phyloP scores from a whole-genome alignment of 2,888 invertebrate genomes.

The Epiblema foenella region DNA sequence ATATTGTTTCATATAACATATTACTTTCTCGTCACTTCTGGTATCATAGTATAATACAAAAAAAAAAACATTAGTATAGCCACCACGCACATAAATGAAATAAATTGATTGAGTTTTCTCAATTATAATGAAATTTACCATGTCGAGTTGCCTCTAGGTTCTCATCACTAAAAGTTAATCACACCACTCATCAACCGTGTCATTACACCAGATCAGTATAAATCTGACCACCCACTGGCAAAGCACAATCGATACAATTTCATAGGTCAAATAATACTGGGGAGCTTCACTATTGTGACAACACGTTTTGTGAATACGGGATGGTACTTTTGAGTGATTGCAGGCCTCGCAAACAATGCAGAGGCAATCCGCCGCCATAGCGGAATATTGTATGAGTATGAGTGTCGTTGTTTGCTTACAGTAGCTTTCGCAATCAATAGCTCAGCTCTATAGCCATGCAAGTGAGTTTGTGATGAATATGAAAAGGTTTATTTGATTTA shows the following conservation, averaged over 20 bases:
- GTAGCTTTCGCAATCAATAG: constrained; percentile 55
- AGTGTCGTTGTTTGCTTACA: constrained; percentile 13
- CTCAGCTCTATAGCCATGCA: constrained; percentile 48
- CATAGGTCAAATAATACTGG: neutral
- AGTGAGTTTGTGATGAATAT: neutral
- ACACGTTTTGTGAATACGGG: neutral
- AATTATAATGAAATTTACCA: neutral
- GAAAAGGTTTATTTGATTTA: neutral
- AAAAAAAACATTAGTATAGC: neutral
- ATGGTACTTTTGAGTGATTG: constrained; percentile 80
- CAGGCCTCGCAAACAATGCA: constrained; percentile 77
- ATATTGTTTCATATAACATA: no score
- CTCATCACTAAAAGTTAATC: constrained; percentile 59
- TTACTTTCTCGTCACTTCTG: neutral
- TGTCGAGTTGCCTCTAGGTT: constrained; percentile 45
- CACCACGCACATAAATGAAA: neutral
- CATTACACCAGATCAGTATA: neutral
- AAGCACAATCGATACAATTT: neutral
- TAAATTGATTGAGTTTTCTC: neutral
- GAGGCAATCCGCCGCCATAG: constrained; percentile 70
- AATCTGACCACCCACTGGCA: neutral
- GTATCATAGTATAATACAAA: neutral
- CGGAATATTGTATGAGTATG: constrained; percentile 52
- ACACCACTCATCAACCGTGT: neutral
- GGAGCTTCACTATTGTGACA: neutral